Evolutionary conservation across 2,888 invertebrate species (phyloP), one percentile per base, ranked within the genome.

Genomic region (Nephrocerus scutellatus): DNA sequence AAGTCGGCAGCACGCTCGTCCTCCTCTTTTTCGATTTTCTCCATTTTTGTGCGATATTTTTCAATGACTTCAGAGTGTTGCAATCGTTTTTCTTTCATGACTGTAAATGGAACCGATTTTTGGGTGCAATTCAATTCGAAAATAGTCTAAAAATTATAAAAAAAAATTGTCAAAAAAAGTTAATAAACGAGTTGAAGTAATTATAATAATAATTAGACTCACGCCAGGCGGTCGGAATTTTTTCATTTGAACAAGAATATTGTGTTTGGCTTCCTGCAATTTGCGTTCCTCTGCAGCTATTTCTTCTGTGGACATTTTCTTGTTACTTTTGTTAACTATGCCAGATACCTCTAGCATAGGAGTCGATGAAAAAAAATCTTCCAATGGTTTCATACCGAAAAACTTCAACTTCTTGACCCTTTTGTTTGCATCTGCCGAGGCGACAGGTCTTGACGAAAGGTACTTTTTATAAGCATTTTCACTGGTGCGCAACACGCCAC

Each of bases 401-500:
- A 86, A 71, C 85, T 77, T 63, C 2, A 83, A 69, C 25, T 74
- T 74, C 69, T 97, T 97, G 9, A 86, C 80, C 46, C 93, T 75
- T 49, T 81, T 81, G 53, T 93, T 85, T 45, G 90, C 91, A 59
- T 93, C 96, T 0, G 79, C 73, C 0, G 95, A 91, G 0, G 98
- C 89, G 0, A 81, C 75, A 29, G 92, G 92, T 44, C 97, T 74
- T 47, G 95, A 90, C 48, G 79, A 75, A 2, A 88, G 59, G 68
- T 97, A 98, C 52, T 93, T 88, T 59, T 84, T 82, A 72, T 91
- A 92, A 0, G 88, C 96, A 60, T 96, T 96, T 24, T 75, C 76
- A 46, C 87, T 82, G 0, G 88, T 88, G 47, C 83, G 76, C 53
- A 74, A 70, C 58, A 82, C 74, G 46, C 76, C 79, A 6, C 66